phyloP scores from a whole-genome alignment of 2,113 vertebrate species.

The Sterrhoptilus dennistouni region DNA sequence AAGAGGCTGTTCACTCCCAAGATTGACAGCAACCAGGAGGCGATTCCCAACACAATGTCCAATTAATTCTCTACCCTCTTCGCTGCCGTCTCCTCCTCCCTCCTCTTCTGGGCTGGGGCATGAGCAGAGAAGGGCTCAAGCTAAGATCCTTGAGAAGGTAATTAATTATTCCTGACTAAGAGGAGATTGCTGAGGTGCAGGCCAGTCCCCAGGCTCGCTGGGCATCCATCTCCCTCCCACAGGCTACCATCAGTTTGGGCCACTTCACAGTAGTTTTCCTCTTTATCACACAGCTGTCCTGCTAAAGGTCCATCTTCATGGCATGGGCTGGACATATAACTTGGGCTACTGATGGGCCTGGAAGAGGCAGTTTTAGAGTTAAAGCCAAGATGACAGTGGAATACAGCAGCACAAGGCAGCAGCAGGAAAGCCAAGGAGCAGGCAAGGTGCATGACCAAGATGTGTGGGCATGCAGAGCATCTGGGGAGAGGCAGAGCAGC shows the following conservation, averaged over 20 bases:
- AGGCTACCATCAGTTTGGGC: neutral
- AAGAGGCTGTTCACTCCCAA: conserved; percentile 72
- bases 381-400: neutral
- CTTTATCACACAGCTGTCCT: neutral
- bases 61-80: conserved; percentile 73
- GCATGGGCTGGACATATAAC: neutral
- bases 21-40: conserved; percentile 72
- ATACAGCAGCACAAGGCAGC: neutral
- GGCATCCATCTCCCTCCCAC: neutral
- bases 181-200: neutral
- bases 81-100: conserved; percentile 51
- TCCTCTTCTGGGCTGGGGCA: conserved; percentile 47
- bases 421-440: neutral
- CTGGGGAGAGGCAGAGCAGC: neutral
- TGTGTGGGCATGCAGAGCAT: neutral
- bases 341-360: neutral
- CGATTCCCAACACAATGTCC: conserved; percentile 71
- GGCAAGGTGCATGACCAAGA: neutral
- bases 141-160: conserved; percentile 64
- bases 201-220: neutral
- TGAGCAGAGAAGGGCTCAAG: conserved; percentile 65
- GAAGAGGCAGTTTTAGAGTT: neutral
- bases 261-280: neutral
- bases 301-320: neutral
- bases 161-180: conserved; percentile 62